These are phyloP conservation scores for Acropora yongei DNA, from an alignment of 64 coral and sea anemone genomes.

Conservation along the genomic window DNA sequence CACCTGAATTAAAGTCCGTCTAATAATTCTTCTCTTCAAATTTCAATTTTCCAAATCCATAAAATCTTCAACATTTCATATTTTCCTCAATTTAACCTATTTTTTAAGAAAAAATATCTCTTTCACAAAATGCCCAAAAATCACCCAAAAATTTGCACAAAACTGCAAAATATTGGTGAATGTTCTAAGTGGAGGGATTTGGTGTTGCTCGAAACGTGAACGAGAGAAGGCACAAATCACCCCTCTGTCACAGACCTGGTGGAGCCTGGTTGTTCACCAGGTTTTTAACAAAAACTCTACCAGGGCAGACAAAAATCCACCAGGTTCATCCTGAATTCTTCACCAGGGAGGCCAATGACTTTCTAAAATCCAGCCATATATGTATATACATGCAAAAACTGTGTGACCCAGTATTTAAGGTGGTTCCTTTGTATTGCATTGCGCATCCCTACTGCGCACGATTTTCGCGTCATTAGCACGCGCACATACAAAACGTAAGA, in stretches of 20 bases:
- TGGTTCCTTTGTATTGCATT: not conserved
- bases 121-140: not conserved
- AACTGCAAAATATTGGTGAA: not conserved
- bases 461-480: constrained; percentile 7
- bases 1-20: not conserved
- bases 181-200: not conserved
- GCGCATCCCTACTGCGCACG: constrained; percentile 5
- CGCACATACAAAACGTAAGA: constrained; percentile 2
- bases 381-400: too few relatives aligned
- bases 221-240: not conserved
- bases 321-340: too few relatives aligned
- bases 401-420: too few relatives aligned
- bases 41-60: constrained; percentile 1
- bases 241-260: too few relatives aligned
- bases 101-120: not conserved
- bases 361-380: too few relatives aligned
- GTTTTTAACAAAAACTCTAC: too few relatives aligned
- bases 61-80: not conserved
- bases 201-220: not conserved
- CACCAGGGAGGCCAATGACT: too few relatives aligned
- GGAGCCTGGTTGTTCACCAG: too few relatives aligned
- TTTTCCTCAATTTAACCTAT: not conserved
- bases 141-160: not conserved
- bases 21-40: not conserved
- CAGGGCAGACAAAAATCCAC: too few relatives aligned